Evolutionary conservation across 2,113 vertebrate species (phyloP), one percentile per base, ranked within the genome.

Genomic region (Plestiodon gilberti): DNA sequence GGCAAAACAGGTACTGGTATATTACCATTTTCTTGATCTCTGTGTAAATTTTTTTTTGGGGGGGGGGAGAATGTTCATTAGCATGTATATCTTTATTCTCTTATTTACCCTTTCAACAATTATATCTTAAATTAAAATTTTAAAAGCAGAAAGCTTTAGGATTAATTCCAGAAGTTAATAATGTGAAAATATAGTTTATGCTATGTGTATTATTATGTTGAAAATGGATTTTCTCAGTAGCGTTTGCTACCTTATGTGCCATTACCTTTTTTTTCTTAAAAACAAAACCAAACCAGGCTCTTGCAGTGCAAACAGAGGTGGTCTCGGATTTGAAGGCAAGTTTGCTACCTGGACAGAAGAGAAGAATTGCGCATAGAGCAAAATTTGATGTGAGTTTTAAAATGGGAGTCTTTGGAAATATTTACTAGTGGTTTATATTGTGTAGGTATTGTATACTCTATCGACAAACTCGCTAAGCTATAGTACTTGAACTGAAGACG

Each of bases 361-460:
- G 93, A 90, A 97, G 96, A 87, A 93, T 96, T 62, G 94, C 96
- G 70, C 96, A 96, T 79, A 88, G 85, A 22, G 88, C 93, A 83
- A 97, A 95, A 94, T 88, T 92, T 88, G n/a, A 89, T 87, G 86
- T 90, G 77, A 93, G 73, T 87, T 92, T 81, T 6, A 30, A 25
- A 43, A 23, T 35, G 76, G 3, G n/a, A 83, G 35, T 35, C 48
- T 22, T 67, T 87, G 25, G 0, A 20, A 28, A 38, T 4, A 71
- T 81, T 70, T 86, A 38, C 65, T 17, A 52, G 9, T 6, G 77
- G 59, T 18, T 74, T 23, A 4, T 8, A 59, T 90, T 2, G 73
- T 20, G 2, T 64, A 69, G 35, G 11, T 11, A 33, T 40, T 81
- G 23, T 61, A 61, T 10, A 59, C 10, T 35, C 9, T 33, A 78